These are phyloP conservation scores for Chrysocyon brachyurus DNA, from an alignment of 2,797 vertebrate genomes.

Conservation along the genomic window DNA sequence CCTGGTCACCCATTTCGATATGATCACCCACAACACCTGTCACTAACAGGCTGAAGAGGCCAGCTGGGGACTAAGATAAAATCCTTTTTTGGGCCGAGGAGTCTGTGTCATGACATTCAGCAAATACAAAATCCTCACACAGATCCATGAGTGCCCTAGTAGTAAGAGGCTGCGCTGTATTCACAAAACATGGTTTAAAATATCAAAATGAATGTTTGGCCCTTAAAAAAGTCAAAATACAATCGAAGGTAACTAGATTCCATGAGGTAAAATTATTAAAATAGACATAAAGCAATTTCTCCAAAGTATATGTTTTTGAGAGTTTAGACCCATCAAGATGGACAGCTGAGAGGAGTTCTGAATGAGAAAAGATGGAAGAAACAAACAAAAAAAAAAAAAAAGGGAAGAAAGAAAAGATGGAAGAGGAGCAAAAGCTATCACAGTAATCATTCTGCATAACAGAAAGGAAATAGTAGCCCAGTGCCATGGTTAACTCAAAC, in stretches of 20 bases:
- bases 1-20: neutral
- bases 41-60: neutral
- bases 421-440: slow-evolving; percentile 60
- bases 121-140: neutral
- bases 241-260: neutral
- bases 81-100: neutral
- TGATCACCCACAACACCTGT: neutral
- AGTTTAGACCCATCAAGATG: slow-evolving; percentile 16
- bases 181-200: neutral
- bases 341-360: slow-evolving; percentile 28
- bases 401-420: neutral
- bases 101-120: neutral
- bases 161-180: neutral
- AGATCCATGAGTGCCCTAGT: neutral
- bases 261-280: slow-evolving; percentile 36
- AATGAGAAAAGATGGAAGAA: slow-evolving; percentile 12
- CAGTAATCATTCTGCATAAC: neutral
- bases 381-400: neutral
- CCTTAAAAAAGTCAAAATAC: neutral
- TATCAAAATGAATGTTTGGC: neutral
- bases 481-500: neutral
- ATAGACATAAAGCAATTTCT: slow-evolving; percentile 25
- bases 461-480: neutral
- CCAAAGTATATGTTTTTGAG: slow-evolving; percentile 63
- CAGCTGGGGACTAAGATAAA: neutral